Base-by-base conservation (phyloP, 2,888 invertebrate genomes). In the Pollenia angustigena region DNA sequence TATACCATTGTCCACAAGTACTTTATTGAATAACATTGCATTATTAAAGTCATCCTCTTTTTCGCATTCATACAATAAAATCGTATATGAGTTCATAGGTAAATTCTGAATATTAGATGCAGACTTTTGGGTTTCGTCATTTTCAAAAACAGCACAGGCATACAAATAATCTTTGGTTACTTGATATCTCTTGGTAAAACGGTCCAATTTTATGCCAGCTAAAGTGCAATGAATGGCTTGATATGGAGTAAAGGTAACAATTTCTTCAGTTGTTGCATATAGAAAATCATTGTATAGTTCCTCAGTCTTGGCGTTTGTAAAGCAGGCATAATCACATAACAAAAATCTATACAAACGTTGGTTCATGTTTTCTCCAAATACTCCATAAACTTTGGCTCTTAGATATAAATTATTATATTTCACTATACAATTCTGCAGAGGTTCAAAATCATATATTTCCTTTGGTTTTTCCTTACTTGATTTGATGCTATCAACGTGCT, bases 141-240 rank as follows among this genome's bases (percentile, higher is more conserved):
- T 46, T 72, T 79, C 48, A 44, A 74, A 56, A 18, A 89, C 88
- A n/a, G 89, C 89, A 60, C 86, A 88, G 10, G 89, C 89, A 80
- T 87, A 89, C 9, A 89, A 83, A 74, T 87, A 88, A 23, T 88
- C 80, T 52, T 88, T 88, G 8, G 85, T 85, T 0, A 89, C 87
- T 62, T 82, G 75, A 84, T 78, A 86, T 44, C 79, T 74, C 56
- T 88, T 88, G 32, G 69, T 83, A 56, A 89, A 89, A 23, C 72
- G 72, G 48, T 89, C 88, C 50, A 88, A 83, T n/a, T 84, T 82
- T 6, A 90, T 76, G 12, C 90, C 90, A 9, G 88, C 89, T 16
- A 90, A 62, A 40, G 88, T 89, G 58, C 90, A 90, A 40, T 89
- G 89, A 46, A 90, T 79, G 0, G 90, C 89, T 85, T 90, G 90